These are phyloP conservation scores for Heliconius ethilla DNA, from an alignment of 2,888 invertebrate species.

Conservation along the genomic window DNA sequence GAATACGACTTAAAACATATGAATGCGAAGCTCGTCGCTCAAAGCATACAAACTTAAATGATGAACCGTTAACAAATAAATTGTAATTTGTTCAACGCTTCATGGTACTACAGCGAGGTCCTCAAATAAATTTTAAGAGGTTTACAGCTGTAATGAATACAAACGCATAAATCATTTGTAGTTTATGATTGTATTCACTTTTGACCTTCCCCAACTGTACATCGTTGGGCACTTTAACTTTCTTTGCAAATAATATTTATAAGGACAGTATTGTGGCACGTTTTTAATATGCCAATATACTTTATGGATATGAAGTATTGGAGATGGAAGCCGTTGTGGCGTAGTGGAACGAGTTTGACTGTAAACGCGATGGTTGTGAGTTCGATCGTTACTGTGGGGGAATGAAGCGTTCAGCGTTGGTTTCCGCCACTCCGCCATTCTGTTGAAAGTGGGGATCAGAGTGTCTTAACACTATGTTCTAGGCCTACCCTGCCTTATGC, in stretches of 20 bases:
- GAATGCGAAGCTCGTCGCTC: constrained; percentile 3
- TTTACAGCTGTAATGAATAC: constrained; percentile 47
- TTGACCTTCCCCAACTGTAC: constrained; percentile 49
- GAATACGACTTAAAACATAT: not conserved
- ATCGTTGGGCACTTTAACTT: constrained; percentile 46
- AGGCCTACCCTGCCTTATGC: too few relatives aligned
- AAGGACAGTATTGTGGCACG: constrained; percentile 14
- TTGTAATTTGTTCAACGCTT: constrained; percentile 45
- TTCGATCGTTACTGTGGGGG: too few relatives aligned
- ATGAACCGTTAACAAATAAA: constrained; percentile 52
- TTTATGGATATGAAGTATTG: not conserved
- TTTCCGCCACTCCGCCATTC: too few relatives aligned
- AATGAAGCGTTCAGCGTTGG: too few relatives aligned
- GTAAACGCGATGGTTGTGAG: too few relatives aligned
- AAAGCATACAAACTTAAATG: constrained; percentile 3
- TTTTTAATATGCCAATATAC: not conserved
- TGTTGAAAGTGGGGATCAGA: too few relatives aligned
- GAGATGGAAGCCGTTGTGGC: too few relatives aligned
- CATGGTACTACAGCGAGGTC: constrained; percentile 52
- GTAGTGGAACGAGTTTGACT: too few relatives aligned
- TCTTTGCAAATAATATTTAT: constrained; percentile 41
- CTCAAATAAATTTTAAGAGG: constrained; percentile 49
- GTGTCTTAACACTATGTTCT: too few relatives aligned
- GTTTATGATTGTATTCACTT: constrained; percentile 49
- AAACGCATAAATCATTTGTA: constrained; percentile 49